Percentiles rank a stretch among this genome's conserved stretches.
Evolutionary conservation across 2,888 invertebrate species (phyloP).

Genomic region (Creontiades dilutus): DNA sequence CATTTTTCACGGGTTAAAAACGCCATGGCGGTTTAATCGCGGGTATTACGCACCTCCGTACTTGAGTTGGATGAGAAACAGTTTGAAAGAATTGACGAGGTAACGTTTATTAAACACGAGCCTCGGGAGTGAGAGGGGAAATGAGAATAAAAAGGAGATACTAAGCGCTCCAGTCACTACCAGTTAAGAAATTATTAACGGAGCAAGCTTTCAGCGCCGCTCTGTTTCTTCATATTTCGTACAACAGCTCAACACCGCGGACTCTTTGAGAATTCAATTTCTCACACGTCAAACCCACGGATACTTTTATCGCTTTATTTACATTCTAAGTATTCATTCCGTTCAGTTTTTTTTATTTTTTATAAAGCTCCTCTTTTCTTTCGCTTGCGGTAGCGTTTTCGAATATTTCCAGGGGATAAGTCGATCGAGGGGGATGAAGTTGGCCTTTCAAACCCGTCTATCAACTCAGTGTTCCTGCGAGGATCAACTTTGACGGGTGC

Average conservation of each 20-base stretch:
- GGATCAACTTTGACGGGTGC: constrained; percentile 36
- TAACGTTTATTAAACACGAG: constrained; percentile 16
- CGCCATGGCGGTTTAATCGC: not conserved
- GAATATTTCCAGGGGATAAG: not conserved
- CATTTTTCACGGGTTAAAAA: not conserved
- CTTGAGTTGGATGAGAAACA: not conserved
- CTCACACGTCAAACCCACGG: not conserved
- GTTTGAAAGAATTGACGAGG: not conserved
- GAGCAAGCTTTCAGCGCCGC: not conserved
- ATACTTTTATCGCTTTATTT: not conserved
- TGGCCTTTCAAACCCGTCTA: not conserved
- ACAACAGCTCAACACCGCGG: not conserved
- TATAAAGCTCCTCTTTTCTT: not conserved
- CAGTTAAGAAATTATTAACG: constrained; percentile 25
- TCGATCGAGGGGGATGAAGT: not conserved
- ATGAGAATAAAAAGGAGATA: not conserved
- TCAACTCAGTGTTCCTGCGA: not conserved
- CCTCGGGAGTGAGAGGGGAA: not conserved
- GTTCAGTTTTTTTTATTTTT: not conserved
- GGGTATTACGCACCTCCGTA: not conserved
- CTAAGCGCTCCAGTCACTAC: constrained; percentile 4
- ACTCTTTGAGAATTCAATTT: constrained; percentile 23
- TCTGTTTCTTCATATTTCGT: not conserved
- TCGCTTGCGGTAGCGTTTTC: not conserved
- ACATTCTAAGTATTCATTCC: not conserved